Base-by-base conservation (phyloP, 64 coral and sea anemone species). In the Porites australiensis region DNA sequence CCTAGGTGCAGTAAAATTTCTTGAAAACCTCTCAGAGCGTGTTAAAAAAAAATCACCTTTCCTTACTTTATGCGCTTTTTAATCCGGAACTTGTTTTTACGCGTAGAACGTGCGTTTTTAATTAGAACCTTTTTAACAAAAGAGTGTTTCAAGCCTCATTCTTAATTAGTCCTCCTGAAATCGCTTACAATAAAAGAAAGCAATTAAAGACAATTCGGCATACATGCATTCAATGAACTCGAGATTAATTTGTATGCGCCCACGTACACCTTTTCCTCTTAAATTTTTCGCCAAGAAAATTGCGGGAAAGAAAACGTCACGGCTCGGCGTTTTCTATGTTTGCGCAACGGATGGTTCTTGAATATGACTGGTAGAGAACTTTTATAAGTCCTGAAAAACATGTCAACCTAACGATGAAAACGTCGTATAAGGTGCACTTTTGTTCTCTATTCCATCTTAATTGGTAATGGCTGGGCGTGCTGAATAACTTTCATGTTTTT, bases 131-230 rank as follows among this genome's bases (percentile, higher is more conserved):
- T 55, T 4, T 37, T 13, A 44, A 16, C 45, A 57, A 57, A 57
- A 57, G 54, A 57, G 54, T 12, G 54, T 5, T 57, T 6, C 7
- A 57, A 9, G 54, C 54, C 12, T 57, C 12, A 7, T 57, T 12
- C 54, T 57, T 12, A 57, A 57, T 9, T 57, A 16, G 50, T 0
- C 44, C 13, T 50, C n/a, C n/a, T 4, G 8, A 8, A 76, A 47
- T 47, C 19, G 5, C 54, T 60, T 80, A 62, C 77, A 80, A 80
- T 80, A 22, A 60, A 61, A 80, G 20, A 43, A 37, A 27, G 54
- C 77, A 80, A 80, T 80, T 80, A 61, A 20, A n/a, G 61, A 0
- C 20, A 62, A 80, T 60, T 80, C 8, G 21, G 5, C 50, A 23
- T 15, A 15, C 13, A 50, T 6, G 49, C 73, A 50, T 18, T 13